Base-by-base conservation (phyloP, 2,113 vertebrate genomes). In the Zeus faber region DNA sequence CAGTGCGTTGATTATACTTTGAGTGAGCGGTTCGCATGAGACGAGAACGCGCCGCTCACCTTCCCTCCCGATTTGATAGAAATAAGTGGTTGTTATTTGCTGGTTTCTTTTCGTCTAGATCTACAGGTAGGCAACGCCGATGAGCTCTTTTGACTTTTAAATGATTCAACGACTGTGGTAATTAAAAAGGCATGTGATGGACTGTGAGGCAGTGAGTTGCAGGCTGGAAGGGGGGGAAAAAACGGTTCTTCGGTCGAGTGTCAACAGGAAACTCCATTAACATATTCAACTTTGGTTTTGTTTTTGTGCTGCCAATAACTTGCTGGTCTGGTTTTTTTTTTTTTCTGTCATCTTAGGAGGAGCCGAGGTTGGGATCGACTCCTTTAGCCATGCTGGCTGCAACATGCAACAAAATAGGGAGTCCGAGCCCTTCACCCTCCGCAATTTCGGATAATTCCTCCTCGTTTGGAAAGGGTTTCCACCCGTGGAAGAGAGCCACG, bases 331-430 rank as follows among this genome's bases (percentile, higher is more conserved):
- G 10, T 45, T 13, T 2, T 4, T 45, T 44, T 22, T 4, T 63
- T 35, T 44, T 72, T 56, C 48, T 83, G 46, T 74, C 26, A 60
- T 77, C 84, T 59, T 91, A 98, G 95, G 96, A 98, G 93, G 96
- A 98, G 92, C 94, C 94, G 88, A 89, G 96, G 82, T 91, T 96
- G 85, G 95, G 94, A 90, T 96, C 94, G 71, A 98, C 96, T 91
- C 96, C 96, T 83, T 89, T 98, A 92, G 96, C 95, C 91, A 98
- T 98, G 96, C 89, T 98, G 61, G 96, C 96, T 66, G 96, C 96
- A 77, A 98, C 96, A 87, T 98, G 96, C 69, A 98, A 98, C 82
- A 98, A 98, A 90, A 98, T 98, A 82, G 95, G 96, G 87, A 97
- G 95, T 77, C 92, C 94, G 83, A 95, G 92, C 88, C 94, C 95